Conservation (phyloP, 2,888 invertebrate species). For the Athalia circularis region DNA sequence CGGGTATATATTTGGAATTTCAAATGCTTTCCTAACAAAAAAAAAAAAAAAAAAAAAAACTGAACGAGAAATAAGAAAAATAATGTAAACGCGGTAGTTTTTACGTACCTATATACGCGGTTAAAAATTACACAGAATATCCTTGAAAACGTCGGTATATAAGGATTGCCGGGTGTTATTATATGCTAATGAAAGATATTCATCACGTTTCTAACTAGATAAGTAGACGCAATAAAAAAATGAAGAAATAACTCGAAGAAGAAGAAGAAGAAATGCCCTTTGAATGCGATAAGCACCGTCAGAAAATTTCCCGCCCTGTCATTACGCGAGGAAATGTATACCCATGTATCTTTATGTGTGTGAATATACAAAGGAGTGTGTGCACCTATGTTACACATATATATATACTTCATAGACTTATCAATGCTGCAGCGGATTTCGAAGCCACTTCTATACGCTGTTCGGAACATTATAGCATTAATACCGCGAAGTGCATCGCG, state of each 20-base stretch:
- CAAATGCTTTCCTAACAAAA: no score
- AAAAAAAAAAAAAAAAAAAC: no score
- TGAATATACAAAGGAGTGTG: no score
- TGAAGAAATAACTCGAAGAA: constrained; percentile 21
- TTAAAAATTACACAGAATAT: constrained; percentile 10
- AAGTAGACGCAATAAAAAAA: constrained; percentile 27
- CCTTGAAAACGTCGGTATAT: no score
- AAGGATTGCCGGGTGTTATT: constrained; percentile 18
- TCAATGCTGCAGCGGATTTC: constrained; percentile 4
- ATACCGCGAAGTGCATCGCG: no score
- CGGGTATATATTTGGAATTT: neutral
- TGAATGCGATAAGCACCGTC: neutral
- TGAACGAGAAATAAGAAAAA: no score
- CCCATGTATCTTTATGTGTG: neutral
- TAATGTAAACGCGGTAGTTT: no score
- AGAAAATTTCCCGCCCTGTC: constrained; percentile 27
- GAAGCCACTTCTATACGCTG: neutral
- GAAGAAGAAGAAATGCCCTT: constrained; percentile 16
- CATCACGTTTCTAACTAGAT: constrained; percentile 36
- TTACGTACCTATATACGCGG: no score
- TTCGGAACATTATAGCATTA: no score
- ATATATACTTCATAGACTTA: no score
- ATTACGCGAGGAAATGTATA: constrained; percentile 5
- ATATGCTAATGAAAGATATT: constrained; percentile 33
- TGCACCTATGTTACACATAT: no score